These are phyloP conservation scores for Corydoras sp. DNA, from an alignment of 2,113 vertebrate species.

Conservation along the genomic window DNA sequence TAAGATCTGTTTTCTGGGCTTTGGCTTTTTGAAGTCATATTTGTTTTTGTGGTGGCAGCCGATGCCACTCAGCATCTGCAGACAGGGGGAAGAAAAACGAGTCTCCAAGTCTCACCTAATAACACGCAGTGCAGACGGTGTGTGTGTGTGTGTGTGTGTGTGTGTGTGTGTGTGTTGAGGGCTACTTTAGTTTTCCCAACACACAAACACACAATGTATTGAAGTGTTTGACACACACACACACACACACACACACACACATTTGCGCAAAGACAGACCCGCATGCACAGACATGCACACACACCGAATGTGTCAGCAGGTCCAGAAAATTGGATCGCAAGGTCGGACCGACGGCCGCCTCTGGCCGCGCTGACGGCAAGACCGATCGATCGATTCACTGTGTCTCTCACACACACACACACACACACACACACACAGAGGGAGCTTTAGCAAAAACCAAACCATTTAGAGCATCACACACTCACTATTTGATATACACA, in stretches of 20 bases:
- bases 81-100: background rate
- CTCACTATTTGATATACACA: constrained; percentile 29
- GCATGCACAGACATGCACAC: constrained; percentile 10
- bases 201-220: background rate
- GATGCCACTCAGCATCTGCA: background rate
- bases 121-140: background rate
- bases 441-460: background rate
- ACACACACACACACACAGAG: constrained; percentile 60
- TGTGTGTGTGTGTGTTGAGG: background rate
- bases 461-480: too few relatives aligned
- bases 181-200: too few relatives aligned
- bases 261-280: background rate
- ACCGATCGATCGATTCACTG: constrained; percentile 83
- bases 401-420: constrained; percentile 66
- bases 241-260: background rate
- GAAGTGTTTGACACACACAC: background rate
- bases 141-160: constrained; percentile 32
- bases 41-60: background rate
- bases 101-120: background rate
- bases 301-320: constrained; percentile 73
- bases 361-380: constrained; percentile 75
- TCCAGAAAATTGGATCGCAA: constrained; percentile 89
- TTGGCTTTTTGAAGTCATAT: background rate
- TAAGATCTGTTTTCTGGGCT: background rate
- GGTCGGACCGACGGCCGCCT: constrained; percentile 74